Conservation (phyloP, 2,797 vertebrate genomes). For the Syngnathus acus region DNA sequence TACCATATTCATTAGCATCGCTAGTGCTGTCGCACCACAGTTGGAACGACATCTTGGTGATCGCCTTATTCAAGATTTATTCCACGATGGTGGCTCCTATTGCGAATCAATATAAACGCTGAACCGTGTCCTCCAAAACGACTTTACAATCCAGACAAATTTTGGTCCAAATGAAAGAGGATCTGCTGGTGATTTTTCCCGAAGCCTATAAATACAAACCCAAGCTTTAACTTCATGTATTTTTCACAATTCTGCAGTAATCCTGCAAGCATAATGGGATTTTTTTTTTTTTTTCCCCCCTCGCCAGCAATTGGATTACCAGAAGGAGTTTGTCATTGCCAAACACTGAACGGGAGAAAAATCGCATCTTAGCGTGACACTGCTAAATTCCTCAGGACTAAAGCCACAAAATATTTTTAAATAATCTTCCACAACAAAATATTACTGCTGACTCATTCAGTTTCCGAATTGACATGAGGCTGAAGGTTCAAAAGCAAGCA, state of each 20-base stretch:
- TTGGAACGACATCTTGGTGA: conserved; percentile 4
- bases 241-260: conserved; percentile 5
- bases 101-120: conserved; percentile 1
- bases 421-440: background rate
- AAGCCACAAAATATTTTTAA: background rate
- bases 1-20: conserved; percentile 50
- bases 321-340: conserved; percentile 17
- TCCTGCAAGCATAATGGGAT: conserved; percentile 22
- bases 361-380: background rate
- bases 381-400: conserved; percentile 1
- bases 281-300: conserved; percentile 13
- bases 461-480: background rate
- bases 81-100: conserved; percentile 2
- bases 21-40: conserved; percentile 17
- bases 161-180: background rate
- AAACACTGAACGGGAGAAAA: conserved; percentile 6
- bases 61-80: conserved; percentile 11
- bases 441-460: background rate
- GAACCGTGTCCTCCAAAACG: background rate
- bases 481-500: background rate
- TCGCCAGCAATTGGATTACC: conserved; percentile 19
- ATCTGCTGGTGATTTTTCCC: background rate
- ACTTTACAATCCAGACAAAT: background rate
- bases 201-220: background rate
- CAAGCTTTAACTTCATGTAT: background rate